A percentile compares a stretch with the other conserved stretches of the same genome.
phyloP scores from a whole-genome alignment of 2,113 vertebrate species.

The Dascyllus trimaculatus region DNA sequence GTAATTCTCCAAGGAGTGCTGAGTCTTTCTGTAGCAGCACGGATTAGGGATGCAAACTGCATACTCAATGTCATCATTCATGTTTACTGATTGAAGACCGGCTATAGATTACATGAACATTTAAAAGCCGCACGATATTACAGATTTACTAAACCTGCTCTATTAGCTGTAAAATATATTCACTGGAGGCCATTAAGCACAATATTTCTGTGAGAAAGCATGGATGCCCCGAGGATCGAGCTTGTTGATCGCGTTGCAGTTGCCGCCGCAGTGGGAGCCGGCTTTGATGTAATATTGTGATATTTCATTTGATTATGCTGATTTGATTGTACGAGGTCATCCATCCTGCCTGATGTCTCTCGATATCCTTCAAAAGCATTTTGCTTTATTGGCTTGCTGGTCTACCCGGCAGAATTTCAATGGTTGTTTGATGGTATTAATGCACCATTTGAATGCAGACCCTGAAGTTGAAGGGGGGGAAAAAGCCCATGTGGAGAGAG shows the following conservation, averaged over 20 bases:
- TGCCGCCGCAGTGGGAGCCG: conserved; percentile 87
- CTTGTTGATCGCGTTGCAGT: conserved; percentile 89
- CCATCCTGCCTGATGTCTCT: conserved; percentile 90
- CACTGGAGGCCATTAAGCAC: conserved; percentile 19
- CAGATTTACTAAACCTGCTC: conserved; percentile 6
- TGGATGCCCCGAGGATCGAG: conserved; percentile 78
- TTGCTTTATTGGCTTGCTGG: conserved; percentile 91
- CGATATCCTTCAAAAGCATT: conserved; percentile 92
- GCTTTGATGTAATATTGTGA: conserved; percentile 92
- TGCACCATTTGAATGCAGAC: conserved; percentile 88
- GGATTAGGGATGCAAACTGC: conserved; percentile 32
- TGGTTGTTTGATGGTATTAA: conserved; percentile 93
- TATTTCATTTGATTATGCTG: conserved; percentile 93
- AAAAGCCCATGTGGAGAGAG: conserved; percentile 85
- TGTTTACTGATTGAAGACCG: conserved; percentile 49
- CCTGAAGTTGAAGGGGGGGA: conserved; percentile 70
- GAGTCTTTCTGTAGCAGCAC: conserved; percentile 11
- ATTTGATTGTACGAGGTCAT: conserved; percentile 90
- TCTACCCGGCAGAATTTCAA: conserved; percentile 92
- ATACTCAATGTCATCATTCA: conserved; percentile 31
- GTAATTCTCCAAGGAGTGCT: conserved; percentile 25
- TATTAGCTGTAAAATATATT: conserved; percentile 25
- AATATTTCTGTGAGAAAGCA: conserved; percentile 27
- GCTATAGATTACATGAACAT: conserved; percentile 24
- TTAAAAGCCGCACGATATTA: conserved; percentile 35